Percentiles rank a stretch among this genome's conserved stretches.
These are phyloP conservation scores for Hydrotaea diabolus DNA, from an alignment of 2,888 invertebrate genomes.

Conservation along the genomic window DNA sequence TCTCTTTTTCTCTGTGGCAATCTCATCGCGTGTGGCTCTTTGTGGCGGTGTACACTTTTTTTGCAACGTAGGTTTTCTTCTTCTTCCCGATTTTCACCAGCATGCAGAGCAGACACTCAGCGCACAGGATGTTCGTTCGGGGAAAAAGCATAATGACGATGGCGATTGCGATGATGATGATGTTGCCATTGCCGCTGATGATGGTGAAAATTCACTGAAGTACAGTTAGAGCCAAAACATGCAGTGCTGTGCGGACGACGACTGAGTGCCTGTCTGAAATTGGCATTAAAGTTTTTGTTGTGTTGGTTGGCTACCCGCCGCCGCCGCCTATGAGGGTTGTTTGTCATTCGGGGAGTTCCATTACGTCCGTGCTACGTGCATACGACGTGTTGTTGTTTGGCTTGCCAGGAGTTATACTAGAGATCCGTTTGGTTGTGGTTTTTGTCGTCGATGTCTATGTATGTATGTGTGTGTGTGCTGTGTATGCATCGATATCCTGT, in stretches of 20 bases:
- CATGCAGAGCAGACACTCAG: neutral
- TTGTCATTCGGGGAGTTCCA: slow-evolving; percentile 53
- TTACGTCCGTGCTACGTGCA: neutral
- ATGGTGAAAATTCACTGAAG: slow-evolving; percentile 58
- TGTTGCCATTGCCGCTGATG: slow-evolving; percentile 12
- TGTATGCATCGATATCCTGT: neutral
- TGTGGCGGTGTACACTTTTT: neutral
- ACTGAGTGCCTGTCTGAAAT: slow-evolving; percentile 11
- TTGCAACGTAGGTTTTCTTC: slow-evolving; percentile 25
- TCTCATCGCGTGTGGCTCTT: neutral
- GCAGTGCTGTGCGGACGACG: neutral
- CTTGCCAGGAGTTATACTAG: neutral
- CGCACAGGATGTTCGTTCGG: slow-evolving; percentile 34
- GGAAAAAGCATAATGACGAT: slow-evolving; percentile 34
- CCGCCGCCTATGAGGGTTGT: slow-evolving; percentile 43
- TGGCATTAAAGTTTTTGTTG: slow-evolving; percentile 23
- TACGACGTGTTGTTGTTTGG: slow-evolving; percentile 13
- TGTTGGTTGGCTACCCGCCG: too few relatives aligned
- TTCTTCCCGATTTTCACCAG: slow-evolving; percentile 30
- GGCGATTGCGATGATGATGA: neutral
- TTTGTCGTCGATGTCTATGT: neutral
- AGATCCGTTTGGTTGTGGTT: slow-evolving; percentile 15
- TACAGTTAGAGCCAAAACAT: slow-evolving; percentile 62
- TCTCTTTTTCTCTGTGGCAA: slow-evolving; percentile 24
- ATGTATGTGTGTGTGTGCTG: neutral